Conservation (phyloP, 2,797 vertebrate genomes). For the Okamejei kenojei region DNA sequence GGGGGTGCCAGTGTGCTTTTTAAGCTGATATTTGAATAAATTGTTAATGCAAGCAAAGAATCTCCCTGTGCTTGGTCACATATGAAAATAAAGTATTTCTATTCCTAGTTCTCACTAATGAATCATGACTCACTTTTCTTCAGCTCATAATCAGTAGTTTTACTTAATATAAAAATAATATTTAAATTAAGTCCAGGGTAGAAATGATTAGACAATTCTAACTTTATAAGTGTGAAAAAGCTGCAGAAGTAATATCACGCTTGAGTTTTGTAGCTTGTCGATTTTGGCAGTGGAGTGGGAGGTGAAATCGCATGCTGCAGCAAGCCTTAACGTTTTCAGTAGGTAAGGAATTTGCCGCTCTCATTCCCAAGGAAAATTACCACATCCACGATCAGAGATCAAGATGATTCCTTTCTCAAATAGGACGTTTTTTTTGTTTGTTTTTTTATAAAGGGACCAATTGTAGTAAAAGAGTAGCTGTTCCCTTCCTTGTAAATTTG, state of each 20-base stretch:
- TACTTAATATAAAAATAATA: neutral
- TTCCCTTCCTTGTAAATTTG: neutral
- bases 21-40: no score
- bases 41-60: no score
- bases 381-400: neutral
- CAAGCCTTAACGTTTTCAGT: neutral
- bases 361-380: neutral
- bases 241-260: neutral
- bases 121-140: neutral
- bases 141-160: neutral
- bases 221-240: neutral
- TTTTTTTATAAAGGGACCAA: neutral
- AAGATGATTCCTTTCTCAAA: neutral
- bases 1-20: no score
- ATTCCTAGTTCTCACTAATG: neutral
- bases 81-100: no score
- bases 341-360: neutral
- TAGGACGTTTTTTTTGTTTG: neutral
- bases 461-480: neutral
- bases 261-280: neutral
- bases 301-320: neutral
- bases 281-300: neutral
- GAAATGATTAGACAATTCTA: neutral
- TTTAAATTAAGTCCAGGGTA: no score
- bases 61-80: no score